Percentiles rank a stretch among this genome's conserved stretches.
Conservation (phyloP, 2,113 vertebrate genomes). For the Dicentrarchus labrax region DNA sequence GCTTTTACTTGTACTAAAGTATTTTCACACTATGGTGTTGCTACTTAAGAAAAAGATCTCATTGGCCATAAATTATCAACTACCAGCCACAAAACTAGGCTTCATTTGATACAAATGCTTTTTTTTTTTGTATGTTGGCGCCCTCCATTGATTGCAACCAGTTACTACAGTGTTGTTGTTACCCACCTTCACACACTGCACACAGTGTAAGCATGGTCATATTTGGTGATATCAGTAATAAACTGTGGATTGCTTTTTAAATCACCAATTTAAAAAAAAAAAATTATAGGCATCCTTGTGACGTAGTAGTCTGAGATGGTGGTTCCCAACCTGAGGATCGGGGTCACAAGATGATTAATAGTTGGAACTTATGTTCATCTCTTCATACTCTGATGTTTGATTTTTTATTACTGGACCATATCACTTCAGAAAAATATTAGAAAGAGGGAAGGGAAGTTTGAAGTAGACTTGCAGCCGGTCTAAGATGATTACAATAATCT, state of each 20-base stretch:
- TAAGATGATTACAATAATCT: neutral
- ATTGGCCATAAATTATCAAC: neutral
- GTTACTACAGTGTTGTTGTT: constrained; percentile 42
- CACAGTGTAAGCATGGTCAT: neutral
- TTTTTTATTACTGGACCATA: neutral
- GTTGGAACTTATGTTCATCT: neutral
- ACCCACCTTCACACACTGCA: neutral
- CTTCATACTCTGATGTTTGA: neutral
- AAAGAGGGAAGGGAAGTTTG: neutral
- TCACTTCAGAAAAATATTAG: neutral
- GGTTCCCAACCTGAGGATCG: neutral
- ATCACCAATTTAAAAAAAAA: neutral
- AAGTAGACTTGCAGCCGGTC: neutral
- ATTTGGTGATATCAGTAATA: neutral
- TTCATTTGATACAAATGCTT: neutral
- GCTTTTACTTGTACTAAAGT: neutral
- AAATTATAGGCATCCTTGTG: neutral
- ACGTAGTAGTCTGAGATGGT: neutral
- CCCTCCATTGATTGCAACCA: constrained; percentile 51
- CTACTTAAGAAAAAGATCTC: neutral
- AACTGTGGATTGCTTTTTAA: neutral
- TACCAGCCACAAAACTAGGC: neutral
- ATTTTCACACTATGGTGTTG: neutral
- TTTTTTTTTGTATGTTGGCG: constrained; percentile 35
- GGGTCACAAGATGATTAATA: neutral